Conservation (phyloP, 2,797 vertebrate genomes). For the Dicrostonyx torquatus region DNA sequence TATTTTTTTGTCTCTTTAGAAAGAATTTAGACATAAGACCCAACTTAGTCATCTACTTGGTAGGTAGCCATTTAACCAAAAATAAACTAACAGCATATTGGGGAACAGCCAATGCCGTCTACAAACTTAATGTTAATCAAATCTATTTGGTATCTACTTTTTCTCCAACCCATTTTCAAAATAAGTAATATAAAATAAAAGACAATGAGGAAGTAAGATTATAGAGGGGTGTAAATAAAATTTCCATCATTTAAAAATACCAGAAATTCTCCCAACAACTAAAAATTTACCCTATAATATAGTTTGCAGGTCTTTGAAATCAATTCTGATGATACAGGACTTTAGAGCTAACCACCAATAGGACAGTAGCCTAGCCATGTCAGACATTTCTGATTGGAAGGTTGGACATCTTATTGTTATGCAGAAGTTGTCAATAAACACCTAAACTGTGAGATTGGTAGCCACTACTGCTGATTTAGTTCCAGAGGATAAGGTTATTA, state of each 20-base stretch:
- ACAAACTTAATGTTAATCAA: not conserved
- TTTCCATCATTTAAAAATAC: not conserved
- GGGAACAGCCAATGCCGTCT: not conserved
- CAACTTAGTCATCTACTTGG: not conserved
- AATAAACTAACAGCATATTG: not conserved
- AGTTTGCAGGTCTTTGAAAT: not conserved
- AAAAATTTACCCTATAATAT: not conserved
- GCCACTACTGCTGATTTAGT: constrained; percentile 75
- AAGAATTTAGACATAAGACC: not conserved
- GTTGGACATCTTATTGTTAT: constrained; percentile 65
- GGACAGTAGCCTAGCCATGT: not conserved
- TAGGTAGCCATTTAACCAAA: too few species aligned
- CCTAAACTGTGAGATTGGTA: constrained; percentile 37
- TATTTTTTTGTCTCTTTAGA: not conserved
- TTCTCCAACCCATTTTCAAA: not conserved
- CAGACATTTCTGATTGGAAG: constrained; percentile 68
- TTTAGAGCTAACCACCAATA: not conserved
- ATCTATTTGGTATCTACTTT: not conserved
- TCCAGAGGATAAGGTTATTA: constrained; percentile 78
- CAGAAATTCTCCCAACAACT: not conserved
- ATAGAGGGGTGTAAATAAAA: not conserved
- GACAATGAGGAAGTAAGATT: not conserved
- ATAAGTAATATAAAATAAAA: not conserved
- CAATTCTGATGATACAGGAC: not conserved
- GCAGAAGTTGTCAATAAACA: constrained; percentile 75